Base-by-base conservation (phyloP, 2,113 vertebrate species). In the Eclectus roratus region DNA sequence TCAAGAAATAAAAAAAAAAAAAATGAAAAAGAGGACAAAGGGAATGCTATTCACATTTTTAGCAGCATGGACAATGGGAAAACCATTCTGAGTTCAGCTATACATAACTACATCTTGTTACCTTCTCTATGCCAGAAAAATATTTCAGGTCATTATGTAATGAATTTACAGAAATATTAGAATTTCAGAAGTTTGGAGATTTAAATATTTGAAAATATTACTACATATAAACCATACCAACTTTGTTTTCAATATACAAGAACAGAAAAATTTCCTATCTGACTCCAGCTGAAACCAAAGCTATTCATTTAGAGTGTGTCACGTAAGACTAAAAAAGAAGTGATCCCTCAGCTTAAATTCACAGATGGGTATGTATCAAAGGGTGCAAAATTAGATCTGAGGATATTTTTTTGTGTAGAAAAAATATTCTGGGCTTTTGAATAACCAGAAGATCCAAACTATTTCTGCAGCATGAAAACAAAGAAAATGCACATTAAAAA, bases 1-100 rank as follows among this genome's bases (percentile, higher is more conserved):
- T 94, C 70, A 91, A 94, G 71, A 91, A 94, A 85, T 76, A 89
- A 88, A 91, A 96, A 37, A 37, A 37, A 37, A 37, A 88, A 87
- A 52, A 85, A 73, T 13, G 17, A 89, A 37, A 91, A 84, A 25
- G 29, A 20, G 63, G 63, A 95, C 50, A 95, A 95, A 83, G 25
- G 58, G 37, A 85, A 89, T 89, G 63, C 41, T 93, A 91, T 87
- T 92, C 70, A 89, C 60, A 63, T 72, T 93, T 92, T 92, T 80
- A 94, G 58, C 50, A 91, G 58, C 60, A 90, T 1, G 5, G 88
- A 94, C 74, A 96, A 91, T 91, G 58, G 31, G 37, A 80, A 91
- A 89, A 79, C 16, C 74, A 44, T 84, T 94, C 49, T 24, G 43
- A 94, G 73, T 68, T 92, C 83, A 92, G 61, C 44, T 69, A 35